Evolutionary conservation across 2,113 vertebrate species (phyloP), one percentile per base, ranked within the genome.

Genomic region (Bubo scandiacus): DNA sequence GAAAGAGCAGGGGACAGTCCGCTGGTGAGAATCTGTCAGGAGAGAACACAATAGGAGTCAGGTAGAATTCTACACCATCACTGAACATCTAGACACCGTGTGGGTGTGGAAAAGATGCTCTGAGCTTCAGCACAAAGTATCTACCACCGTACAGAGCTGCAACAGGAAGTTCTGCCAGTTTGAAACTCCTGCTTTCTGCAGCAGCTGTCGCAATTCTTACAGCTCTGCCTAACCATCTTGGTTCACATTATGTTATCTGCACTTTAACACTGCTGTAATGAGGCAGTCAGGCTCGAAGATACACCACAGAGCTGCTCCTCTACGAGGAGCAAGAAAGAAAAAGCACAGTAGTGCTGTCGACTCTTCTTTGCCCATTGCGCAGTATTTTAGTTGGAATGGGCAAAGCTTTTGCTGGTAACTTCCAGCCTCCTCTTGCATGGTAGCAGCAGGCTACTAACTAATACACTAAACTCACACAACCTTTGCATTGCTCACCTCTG

Each of bases 351-450:
- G 30, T 16, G 43, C n/a, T 55, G 73, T 5, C 2, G 30, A 71
- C 26, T 55, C 32, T 23, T 73, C 75, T 73, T 65, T 27, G 13
- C 8, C 15, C 20, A 38, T 3, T 55, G 26, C 12, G 63, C 12
- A 55, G 19, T 38, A 62, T 0, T 43, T 38, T 32, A 66, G 26
- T 0, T 74, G 29, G 36, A 96, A 86, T 0, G 9, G 21, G 15
- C 36, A 82, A 67, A 27, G 43, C 15, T 58, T 85, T 54, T 45
- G 32, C 65, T 54, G 32, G 12, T 29, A 75, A 45, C 22, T 40
- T 52, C 20, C 25, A 87, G 17, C 10, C 65, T 85, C 29, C 18
- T 75, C 49, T 21, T 47, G 13, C 18, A 23, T 0, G 2, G 36
- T 5, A 51, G 11, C 22, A 93, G 12, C 0, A 38, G 52, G 15